Evolutionary conservation across 2,113 vertebrate genomes (phyloP).

Genomic region (Fulica atra): DNA sequence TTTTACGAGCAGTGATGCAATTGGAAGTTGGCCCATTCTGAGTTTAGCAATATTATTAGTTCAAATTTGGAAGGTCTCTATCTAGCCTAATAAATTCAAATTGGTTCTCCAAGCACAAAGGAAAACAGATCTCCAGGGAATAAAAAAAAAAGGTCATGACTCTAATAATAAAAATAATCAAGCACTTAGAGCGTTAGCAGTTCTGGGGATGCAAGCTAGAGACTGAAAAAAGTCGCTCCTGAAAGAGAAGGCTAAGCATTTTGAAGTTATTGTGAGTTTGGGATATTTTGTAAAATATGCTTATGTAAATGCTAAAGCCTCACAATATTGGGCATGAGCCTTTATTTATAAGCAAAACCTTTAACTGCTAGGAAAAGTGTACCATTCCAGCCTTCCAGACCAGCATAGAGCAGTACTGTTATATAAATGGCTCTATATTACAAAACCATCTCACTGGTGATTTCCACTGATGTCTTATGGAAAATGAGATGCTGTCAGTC

Average conservation of each 20-base stretch:
- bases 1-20: slow-evolving; percentile 50
- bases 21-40: neutral
- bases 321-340: neutral
- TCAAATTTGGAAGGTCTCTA: slow-evolving; percentile 23
- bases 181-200: neutral
- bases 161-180: slow-evolving; percentile 19
- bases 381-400: neutral
- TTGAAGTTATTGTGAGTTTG: neutral
- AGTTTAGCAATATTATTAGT: slow-evolving; percentile 14
- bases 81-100: slow-evolving; percentile 26
- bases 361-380: neutral
- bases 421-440: neutral
- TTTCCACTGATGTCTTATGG: neutral
- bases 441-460: neutral
- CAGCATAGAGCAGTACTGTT: neutral
- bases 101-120: slow-evolving; percentile 11
- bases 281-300: neutral
- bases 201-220: neutral
- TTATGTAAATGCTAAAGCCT: neutral
- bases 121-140: neutral
- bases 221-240: neutral
- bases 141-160: neutral
- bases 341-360: neutral
- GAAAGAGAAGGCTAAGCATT: neutral
- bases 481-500: neutral